A percentile compares a stretch with the other conserved stretches of the same genome.
These are phyloP conservation scores for Xanthorhoe designata DNA, from an alignment of 2,888 invertebrate species.

Conservation along the genomic window DNA sequence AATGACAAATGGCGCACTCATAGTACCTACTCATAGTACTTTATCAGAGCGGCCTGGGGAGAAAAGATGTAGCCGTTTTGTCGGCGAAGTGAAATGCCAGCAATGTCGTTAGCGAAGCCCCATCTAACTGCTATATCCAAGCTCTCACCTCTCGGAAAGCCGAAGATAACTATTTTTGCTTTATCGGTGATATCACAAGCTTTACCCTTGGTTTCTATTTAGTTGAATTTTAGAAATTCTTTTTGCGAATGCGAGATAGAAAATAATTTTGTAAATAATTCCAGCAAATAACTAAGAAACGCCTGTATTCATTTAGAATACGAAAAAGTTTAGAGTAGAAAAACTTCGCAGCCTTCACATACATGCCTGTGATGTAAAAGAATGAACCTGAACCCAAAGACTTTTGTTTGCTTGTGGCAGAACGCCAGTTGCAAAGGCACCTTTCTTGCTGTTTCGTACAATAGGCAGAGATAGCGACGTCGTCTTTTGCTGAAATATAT, in stretches of 20 bases:
- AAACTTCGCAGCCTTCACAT: conserved; percentile 28
- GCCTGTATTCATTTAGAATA: conserved; percentile 14
- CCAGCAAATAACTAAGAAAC: not conserved
- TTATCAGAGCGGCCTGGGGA: conserved; percentile 64
- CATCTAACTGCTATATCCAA: conserved; percentile 63
- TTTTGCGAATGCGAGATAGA: not conserved
- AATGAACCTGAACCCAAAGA: conserved; percentile 33
- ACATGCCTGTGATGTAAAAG: conserved; percentile 26
- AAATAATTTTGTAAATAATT: not conserved
- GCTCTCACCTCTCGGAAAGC: conserved; percentile 52
- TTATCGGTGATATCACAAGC: conserved; percentile 51
- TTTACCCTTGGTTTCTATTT: not conserved
- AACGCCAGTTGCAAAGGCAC: conserved; percentile 62
- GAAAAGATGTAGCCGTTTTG: conserved; percentile 68
- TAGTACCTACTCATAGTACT: no score
- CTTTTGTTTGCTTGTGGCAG: conserved; percentile 55
- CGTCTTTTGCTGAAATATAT: conserved; percentile 76
- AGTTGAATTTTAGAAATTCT: not conserved
- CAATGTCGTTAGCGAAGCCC: conserved; percentile 67
- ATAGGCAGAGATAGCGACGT: conserved; percentile 71
- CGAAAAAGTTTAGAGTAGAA: conserved; percentile 6
- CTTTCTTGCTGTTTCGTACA: conserved; percentile 64
- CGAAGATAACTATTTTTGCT: conserved; percentile 62
- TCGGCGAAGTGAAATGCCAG: conserved; percentile 64
- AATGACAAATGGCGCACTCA: conserved; percentile 72